phyloP scores from a whole-genome alignment of 92 coral and sea anemone genomes.

The Bergia sp. region DNA sequence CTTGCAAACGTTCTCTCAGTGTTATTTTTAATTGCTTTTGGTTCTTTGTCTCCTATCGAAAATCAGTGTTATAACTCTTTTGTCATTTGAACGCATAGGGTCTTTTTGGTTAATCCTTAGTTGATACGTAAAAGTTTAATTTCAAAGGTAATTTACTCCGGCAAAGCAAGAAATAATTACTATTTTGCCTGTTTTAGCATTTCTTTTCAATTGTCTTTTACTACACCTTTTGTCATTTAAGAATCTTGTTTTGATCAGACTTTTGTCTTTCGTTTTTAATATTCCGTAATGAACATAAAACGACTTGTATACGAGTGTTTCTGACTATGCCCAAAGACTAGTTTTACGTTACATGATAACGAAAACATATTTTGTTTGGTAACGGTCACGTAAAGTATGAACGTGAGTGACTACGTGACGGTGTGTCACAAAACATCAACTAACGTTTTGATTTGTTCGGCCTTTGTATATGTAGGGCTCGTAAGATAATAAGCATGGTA shows the following conservation, averaged over 20 bases:
- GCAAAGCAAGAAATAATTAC: neutral
- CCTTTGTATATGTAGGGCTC: neutral
- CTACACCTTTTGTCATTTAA: slow-evolving; percentile 12
- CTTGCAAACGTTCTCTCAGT: neutral
- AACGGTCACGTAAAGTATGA: neutral
- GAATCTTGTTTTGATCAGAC: neutral
- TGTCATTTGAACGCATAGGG: neutral
- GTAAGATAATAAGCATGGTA: neutral
- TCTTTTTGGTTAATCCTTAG: slow-evolving; percentile 13
- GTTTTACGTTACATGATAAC: neutral
- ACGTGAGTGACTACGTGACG: neutral
- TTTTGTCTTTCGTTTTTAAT: slow-evolving; percentile 2
- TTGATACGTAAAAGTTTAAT: neutral
- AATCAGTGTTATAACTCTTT: neutral
- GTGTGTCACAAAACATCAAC: neutral
- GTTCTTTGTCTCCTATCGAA: neutral
- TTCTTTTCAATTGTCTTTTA: slow-evolving; percentile 1
- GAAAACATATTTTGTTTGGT: neutral
- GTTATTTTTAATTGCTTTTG: neutral
- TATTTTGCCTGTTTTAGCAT: slow-evolving; percentile 7
- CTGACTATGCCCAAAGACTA: neutral
- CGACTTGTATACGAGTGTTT: neutral
- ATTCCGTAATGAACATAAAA: neutral
- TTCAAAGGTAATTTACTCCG: neutral
- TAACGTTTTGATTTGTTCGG: neutral